Evolutionary conservation across 1,140 invertebrate species (phyloP), one percentile per base, ranked within the genome.

Genomic region (Eumaeus atala): DNA sequence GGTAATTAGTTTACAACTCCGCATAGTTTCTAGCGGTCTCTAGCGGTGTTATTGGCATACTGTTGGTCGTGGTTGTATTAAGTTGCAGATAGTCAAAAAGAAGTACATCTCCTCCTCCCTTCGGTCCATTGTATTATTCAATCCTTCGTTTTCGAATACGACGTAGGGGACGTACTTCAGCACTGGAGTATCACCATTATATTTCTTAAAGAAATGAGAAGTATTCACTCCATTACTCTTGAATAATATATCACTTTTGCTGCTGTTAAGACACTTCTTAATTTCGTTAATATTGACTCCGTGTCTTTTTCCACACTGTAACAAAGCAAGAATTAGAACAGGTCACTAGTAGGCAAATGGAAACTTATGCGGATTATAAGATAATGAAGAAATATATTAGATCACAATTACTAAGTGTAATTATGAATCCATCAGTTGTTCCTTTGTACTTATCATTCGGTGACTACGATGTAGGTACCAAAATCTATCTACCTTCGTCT

Each of bases 251-350:
- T 36, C 16, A 50, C 57, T 40, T 10, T 37, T 44, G 9, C 34
- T 48, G 5, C 42, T 38, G 7, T 48, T 28, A 10, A 52, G 33
- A 9, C 56, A 58, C 7, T 48, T 34, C 12, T 35, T 38, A 34
- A 58, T 35, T 12, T 40, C 34, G 18, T 34, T n/a, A 12, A 53
- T 36, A 9, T 51, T 16, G 10, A 58, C 56, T 33, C 14, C 5
- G 33, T 48, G 44, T 42, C 40, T 54, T 17, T 49, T 53, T 40
- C 51, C 51, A 49, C 57, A 58, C 57, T 58, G 47, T 42, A 58
- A 58, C 33, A 17, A 40, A 53, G 34, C 42, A 50, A 9, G 11
- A 44, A 33, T 17, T 6, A 6, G 9, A 18, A 38, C 3, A 9
- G 12, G 34, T 18, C 1, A 1, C n/a, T n/a, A n/a, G n/a, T n/a